Evolutionary conservation across 1,140 invertebrate species (phyloP).

Genomic region (Dendrolimus punctatus): DNA sequence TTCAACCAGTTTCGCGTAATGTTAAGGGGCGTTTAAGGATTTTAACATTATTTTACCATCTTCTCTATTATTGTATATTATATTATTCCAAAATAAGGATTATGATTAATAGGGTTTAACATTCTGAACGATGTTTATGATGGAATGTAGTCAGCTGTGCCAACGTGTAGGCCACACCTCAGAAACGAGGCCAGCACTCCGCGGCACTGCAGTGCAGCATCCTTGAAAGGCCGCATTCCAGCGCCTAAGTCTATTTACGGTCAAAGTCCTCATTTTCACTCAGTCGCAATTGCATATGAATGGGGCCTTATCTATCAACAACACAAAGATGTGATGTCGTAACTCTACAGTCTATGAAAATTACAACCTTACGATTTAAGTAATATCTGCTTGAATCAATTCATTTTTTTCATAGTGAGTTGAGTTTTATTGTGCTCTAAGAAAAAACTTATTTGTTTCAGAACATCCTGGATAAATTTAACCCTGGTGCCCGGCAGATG

Average conservation of each 20-base stretch:
- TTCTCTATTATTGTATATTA: no score
- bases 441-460: constrained; percentile 73
- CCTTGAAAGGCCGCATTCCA: constrained; percentile 68
- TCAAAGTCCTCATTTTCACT: constrained; percentile 47
- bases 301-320: constrained; percentile 12
- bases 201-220: constrained; percentile 32
- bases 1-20: no score
- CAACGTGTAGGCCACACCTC: constrained; percentile 47
- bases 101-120: no score
- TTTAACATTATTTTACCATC: no score
- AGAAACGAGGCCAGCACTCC: constrained; percentile 25
- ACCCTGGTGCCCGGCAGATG: constrained; percentile 91
- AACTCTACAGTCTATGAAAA: constrained; percentile 7
- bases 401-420: constrained; percentile 3
- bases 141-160: constrained; percentile 45
- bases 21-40: no score
- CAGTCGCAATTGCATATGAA: constrained; percentile 42
- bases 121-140: constrained; percentile 30
- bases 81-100: no score
- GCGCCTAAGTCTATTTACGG: constrained; percentile 37
- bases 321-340: constrained; percentile 14
- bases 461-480: constrained; percentile 96
- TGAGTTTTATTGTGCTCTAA: constrained; percentile 1
- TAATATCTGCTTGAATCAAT: constrained; percentile 18
- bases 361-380: constrained; percentile 11